phyloP scores from a whole-genome alignment of 92 coral and sea anemone genomes.

The Siderastrea siderea region DNA sequence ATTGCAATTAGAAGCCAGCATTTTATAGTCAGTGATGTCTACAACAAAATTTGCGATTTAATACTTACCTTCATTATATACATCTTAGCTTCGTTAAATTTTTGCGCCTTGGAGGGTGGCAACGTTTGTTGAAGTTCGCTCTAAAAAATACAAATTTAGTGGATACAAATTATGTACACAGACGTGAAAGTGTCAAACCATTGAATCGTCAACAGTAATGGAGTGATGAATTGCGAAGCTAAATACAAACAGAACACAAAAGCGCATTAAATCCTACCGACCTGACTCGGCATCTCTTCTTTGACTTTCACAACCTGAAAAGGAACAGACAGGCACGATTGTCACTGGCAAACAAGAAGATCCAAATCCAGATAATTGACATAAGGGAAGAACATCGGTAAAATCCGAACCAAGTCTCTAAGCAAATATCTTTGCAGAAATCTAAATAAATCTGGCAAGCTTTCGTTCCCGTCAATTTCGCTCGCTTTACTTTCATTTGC shows the following conservation, averaged over 20 bases:
- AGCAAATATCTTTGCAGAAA: too few relatives aligned
- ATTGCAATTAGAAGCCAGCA: too few relatives aligned
- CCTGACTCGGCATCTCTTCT: conserved; percentile 35
- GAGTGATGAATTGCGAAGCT: neutral
- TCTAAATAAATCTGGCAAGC: too few relatives aligned
- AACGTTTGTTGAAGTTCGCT: neutral
- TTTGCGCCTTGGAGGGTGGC: conserved; percentile 36
- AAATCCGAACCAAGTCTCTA: too few relatives aligned
- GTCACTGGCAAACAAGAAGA: neutral
- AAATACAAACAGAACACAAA: too few relatives aligned
- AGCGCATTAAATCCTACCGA: neutral
- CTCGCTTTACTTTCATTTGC: neutral
- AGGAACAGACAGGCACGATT: neutral
- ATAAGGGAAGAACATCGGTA: neutral
- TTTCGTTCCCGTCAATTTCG: too few relatives aligned
- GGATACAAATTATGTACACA: neutral
- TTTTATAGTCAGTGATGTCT: too few relatives aligned
- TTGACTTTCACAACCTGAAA: conserved; percentile 38
- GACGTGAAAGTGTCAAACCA: neutral
- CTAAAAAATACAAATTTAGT: conserved; percentile 1
- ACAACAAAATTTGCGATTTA: too few relatives aligned
- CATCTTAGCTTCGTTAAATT: conserved; percentile 64
- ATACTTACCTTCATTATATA: conserved; percentile 59
- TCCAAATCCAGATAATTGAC: neutral
- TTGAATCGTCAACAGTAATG: neutral